phyloP scores from a whole-genome alignment of 2,888 invertebrate genomes.

The Priocnemis perturbator region DNA sequence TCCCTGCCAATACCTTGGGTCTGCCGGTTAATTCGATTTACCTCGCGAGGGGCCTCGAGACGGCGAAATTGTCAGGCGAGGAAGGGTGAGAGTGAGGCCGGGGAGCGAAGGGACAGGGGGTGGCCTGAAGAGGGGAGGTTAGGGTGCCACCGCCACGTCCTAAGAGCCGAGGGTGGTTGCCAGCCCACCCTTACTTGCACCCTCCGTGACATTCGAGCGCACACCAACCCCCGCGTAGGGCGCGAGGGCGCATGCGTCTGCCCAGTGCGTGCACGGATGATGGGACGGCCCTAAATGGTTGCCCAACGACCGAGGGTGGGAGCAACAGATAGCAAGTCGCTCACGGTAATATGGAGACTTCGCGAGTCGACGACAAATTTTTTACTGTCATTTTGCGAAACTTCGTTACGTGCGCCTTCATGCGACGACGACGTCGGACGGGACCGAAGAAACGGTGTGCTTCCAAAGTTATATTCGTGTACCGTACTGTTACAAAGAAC shows the following conservation, averaged over 20 bases:
- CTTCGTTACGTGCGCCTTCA: too few relatives aligned
- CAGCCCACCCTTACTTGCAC: conserved; percentile 9
- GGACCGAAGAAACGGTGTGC: background rate
- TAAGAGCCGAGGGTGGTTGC: conserved; percentile 39
- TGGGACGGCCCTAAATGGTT: conserved; percentile 44
- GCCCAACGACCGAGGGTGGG: conserved; percentile 15
- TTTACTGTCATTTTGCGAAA: background rate
- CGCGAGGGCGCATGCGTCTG: conserved; percentile 15
- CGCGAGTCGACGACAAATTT: conserved; percentile 30
- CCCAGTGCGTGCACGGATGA: conserved; percentile 7
- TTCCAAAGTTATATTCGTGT: too few relatives aligned
- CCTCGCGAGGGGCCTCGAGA: conserved; percentile 35
- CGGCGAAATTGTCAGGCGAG: conserved; percentile 44
- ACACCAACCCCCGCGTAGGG: conserved; percentile 14
- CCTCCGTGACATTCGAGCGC: conserved; percentile 34
- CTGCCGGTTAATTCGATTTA: conserved; percentile 56
- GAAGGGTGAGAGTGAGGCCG: conserved; percentile 19
- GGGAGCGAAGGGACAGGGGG: conserved; percentile 6
- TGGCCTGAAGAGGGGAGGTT: conserved; percentile 4
- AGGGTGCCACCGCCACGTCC: conserved; percentile 38
- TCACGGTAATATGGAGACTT: conserved; percentile 12
- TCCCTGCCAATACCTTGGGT: conserved; percentile 43
- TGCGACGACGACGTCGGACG: too few relatives aligned
- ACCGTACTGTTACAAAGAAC: too few relatives aligned
- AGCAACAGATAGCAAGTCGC: conserved; percentile 5